Base-by-base conservation (phyloP, 1,140 invertebrate species). In the Thaumatotibia leucotreta region DNA sequence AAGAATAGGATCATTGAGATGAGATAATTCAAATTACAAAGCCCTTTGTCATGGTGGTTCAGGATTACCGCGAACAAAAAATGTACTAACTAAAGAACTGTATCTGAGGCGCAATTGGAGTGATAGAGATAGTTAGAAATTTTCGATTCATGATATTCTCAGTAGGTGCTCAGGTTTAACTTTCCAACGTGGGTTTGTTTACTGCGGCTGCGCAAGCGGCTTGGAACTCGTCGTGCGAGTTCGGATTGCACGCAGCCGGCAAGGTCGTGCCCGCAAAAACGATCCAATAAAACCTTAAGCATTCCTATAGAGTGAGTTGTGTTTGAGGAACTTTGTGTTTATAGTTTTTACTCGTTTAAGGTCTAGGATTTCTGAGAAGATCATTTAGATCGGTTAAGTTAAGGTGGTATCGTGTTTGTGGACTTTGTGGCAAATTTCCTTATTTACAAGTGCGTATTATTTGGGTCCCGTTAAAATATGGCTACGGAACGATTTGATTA, bases 221-320 rank as follows among this genome's bases (percentile, higher is more conserved):
- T 65, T 63, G 66, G 67, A 79, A 79, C 80, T 75, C 76, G 80
- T 80, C 70, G 67, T 64, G 72, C 80, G 69, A 67, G 74, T 76
- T 74, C 68, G 65, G 72, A 63, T 73, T 67, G 70, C 70, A 33
- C 62, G 62, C 80, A 77, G 79, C 71, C 72, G 83, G 77, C 86
- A 89, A 89, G 85, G 86, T 86, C 86, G 84, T 73, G 77, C 74
- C 79, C 78, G 64, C 83, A 75, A 79, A 83, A 83, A 82, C 79
- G 71, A 83, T 73, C 72, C 79, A 84, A 74, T 70, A 77, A 67
- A 75, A 64, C 69, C 73, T 61, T 68, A 68, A 69, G 73, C 80
- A 84, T 83, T 80, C 80, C 72, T 71, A 70, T 54, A 76, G 70
- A 73, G 74, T 82, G 82, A 84, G 73, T 70, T 61, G 69, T 75